Percentiles rank a stretch among this genome's conserved stretches.
phyloP scores from a whole-genome alignment of 2,113 vertebrate genomes.

The Saccopteryx leptura region DNA sequence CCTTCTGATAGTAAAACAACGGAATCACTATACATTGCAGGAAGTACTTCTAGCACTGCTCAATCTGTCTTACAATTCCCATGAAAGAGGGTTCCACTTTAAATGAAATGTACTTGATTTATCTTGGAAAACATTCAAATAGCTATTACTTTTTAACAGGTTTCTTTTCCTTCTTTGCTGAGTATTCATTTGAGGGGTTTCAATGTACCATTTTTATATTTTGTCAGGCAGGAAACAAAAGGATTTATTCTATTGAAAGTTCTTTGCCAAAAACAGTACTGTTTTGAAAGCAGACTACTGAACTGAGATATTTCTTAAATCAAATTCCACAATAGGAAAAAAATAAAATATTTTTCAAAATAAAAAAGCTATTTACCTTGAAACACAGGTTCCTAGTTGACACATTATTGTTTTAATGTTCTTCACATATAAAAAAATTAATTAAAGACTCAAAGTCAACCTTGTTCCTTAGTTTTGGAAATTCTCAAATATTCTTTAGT shows the following conservation, averaged over 20 bases:
- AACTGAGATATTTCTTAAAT: slow-evolving; percentile 69
- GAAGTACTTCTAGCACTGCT: slow-evolving; percentile 31
- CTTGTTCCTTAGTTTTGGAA: slow-evolving; percentile 59
- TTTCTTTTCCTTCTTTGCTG: slow-evolving; percentile 57
- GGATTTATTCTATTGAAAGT: slow-evolving; percentile 72
- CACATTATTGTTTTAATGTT: slow-evolving; percentile 67
- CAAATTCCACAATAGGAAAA: slow-evolving; percentile 44
- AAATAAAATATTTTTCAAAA: slow-evolving; percentile 64
- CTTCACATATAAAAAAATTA: slow-evolving; percentile 48
- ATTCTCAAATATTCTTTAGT: slow-evolving; percentile 38
- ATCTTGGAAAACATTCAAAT: slow-evolving; percentile 72
- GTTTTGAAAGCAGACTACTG: slow-evolving; percentile 65
- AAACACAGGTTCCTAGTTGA: slow-evolving; percentile 56
- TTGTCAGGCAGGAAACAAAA: slow-evolving; percentile 75
- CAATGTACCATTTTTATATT: slow-evolving; percentile 73
- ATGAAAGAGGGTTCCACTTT: slow-evolving; percentile 43
- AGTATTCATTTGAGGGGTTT: slow-evolving; percentile 68
- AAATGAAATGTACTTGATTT: slow-evolving; percentile 62
- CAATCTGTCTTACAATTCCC: slow-evolving; percentile 41
- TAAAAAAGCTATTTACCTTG: slow-evolving; percentile 65
- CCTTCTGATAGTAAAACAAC: slow-evolving; percentile 11
- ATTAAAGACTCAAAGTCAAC: slow-evolving; percentile 55
- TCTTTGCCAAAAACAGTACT: slow-evolving; percentile 68
- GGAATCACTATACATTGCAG: neutral
- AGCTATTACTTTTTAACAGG: slow-evolving; percentile 69